These are phyloP conservation scores for Harpagifer antarcticus DNA, from an alignment of 2,797 vertebrate genomes.

Conservation along the genomic window DNA sequence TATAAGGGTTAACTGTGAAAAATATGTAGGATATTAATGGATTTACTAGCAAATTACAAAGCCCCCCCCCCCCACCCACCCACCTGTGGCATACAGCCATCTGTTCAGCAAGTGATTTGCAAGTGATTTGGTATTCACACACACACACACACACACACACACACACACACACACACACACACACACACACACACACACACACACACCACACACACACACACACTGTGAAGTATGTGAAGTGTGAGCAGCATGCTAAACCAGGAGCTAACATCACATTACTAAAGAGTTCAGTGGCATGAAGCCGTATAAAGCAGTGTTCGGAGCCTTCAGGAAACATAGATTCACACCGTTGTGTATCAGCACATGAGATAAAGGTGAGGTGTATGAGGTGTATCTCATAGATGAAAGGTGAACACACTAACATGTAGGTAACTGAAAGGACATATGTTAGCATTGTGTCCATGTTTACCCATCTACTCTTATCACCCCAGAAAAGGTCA, in stretches of 20 bases:
- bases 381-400: background rate
- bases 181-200: background rate
- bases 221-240: conserved; percentile 14
- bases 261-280: background rate
- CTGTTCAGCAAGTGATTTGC: no score
- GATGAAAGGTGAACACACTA: background rate
- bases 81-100: no score
- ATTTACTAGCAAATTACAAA: no score
- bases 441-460: no score
- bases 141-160: no score
- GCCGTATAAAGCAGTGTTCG: background rate
- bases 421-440: conserved; percentile 3
- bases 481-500: conserved; percentile 50
- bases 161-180: no score
- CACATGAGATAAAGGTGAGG: background rate
- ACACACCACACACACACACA: background rate
- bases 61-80: no score
- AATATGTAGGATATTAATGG: no score
- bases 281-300: background rate
- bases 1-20: no score
- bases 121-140: no score
- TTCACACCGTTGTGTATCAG: background rate
- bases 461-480: background rate
- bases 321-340: background rate
- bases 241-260: conserved; percentile 27